Evolutionary conservation across 2,888 invertebrate genomes (phyloP), one percentile per base, ranked within the genome.

Genomic region (Entomobrya multifasciata): DNA sequence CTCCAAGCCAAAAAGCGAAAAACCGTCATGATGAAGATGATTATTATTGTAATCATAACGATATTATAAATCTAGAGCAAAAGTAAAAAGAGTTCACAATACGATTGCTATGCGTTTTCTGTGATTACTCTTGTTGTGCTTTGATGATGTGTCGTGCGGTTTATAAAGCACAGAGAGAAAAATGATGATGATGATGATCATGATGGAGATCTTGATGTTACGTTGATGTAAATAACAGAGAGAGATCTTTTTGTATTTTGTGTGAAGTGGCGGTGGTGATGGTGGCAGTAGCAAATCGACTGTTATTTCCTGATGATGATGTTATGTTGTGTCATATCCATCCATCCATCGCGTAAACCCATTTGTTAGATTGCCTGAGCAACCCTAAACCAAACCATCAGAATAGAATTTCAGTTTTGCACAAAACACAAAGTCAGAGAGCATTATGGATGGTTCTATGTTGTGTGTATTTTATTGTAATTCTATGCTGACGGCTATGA

Each of bases 231-330:
- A 13, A 62, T 36, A 62, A 62, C 36, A 36, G 36, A n/a, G n/a
- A n/a, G n/a, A n/a, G n/a, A n/a, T 20, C 41, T 67, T 67, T 36
- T 67, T 52, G 8, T 52, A 6, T 52, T 52, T 57, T 57, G 47
- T 70, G 3, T 25, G 55, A 41, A 81, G 22, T 20, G 44, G 36
- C 15, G 25, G 22, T 15, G 15, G 55, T 36, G 36, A 15, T 41
- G 17, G 25, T 22, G 27, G 65, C 3, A 52, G 36, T 15, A 77
- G 84, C 60, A 77, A 84, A 84, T 84, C 67, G 84, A 84, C 77
- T 84, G 77, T 77, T 77, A 84, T 84, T 84, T 84, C 84, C 84
- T 84, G 84, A 77, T 77, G 55, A 74, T 74, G 55, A 74, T 36
- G 55, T 20, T 55, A 55, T 74, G 74, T 84, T 77, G 77, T 67